Percentiles rank a stretch among this genome's conserved stretches.
Conservation (phyloP, 2,113 vertebrate species). For the Emydura subglobosa region DNA sequence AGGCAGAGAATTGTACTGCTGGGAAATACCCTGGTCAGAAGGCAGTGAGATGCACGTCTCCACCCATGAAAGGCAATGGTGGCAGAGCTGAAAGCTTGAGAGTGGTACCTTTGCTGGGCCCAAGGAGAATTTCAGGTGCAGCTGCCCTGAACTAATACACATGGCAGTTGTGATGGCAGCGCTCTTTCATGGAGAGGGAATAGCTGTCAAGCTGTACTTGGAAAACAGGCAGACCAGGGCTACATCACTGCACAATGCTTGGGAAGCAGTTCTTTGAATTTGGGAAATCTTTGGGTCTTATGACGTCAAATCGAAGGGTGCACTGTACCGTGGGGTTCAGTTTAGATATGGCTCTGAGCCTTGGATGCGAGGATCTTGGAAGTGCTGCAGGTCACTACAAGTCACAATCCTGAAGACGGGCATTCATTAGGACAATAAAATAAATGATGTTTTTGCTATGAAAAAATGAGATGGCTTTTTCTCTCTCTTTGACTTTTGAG, state of each 20-base stretch:
- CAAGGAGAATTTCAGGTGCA: too few species aligned
- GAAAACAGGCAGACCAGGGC: background rate
- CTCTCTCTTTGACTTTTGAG: too few species aligned
- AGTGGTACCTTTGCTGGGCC: too few species aligned
- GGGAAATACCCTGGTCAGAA: too few species aligned
- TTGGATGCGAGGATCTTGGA: background rate
- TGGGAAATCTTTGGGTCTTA: background rate
- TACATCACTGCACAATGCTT: background rate
- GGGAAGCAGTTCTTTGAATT: background rate
- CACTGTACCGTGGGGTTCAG: background rate
- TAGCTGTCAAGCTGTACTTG: rapidly evolving
- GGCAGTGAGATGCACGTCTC: too few species aligned
- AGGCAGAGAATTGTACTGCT: too few species aligned
- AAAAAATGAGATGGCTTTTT: background rate
- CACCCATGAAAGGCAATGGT: too few species aligned
- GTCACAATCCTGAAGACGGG: too few species aligned
- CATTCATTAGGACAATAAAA: too few species aligned
- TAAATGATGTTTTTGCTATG: background rate
- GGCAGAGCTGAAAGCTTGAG: too few species aligned
- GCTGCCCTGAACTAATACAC: background rate
- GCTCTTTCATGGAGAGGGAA: background rate
- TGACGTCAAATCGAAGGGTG: too few species aligned
- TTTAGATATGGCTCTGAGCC: background rate
- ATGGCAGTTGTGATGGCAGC: background rate
- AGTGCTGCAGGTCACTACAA: background rate